phyloP scores from a whole-genome alignment of 2,113 vertebrate genomes.

The Oxyura jamaicensis region DNA sequence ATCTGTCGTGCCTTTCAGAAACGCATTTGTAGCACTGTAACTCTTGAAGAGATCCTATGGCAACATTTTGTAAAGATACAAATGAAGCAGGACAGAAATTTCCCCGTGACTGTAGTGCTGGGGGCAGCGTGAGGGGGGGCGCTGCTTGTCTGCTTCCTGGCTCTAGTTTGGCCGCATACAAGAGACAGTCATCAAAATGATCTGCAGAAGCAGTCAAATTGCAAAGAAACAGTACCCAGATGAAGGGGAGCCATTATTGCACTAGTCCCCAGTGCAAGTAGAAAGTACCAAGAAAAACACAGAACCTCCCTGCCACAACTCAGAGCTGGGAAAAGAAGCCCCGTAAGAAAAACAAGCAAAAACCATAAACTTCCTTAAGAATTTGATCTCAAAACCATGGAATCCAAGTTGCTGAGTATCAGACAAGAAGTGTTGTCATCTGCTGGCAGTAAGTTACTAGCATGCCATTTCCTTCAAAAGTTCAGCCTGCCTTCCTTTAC shows the following conservation, averaged over 20 bases:
- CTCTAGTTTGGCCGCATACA: neutral
- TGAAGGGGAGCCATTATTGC: neutral
- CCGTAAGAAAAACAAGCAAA: neutral
- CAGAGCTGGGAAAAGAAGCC: neutral
- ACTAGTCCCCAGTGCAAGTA: neutral
- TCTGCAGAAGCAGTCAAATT: neutral
- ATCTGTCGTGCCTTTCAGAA: neutral
- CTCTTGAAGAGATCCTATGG: neutral
- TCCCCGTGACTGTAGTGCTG: neutral
- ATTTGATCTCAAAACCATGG: neutral
- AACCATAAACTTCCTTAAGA: neutral
- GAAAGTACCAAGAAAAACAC: neutral
- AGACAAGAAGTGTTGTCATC: neutral
- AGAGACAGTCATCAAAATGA: neutral
- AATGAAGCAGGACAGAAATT: neutral
- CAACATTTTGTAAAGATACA: neutral
- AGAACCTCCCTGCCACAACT: neutral
- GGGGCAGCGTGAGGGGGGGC: accelerated
- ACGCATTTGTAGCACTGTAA: neutral
- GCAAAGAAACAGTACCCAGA: neutral
- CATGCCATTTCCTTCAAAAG: neutral
- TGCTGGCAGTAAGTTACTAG: neutral
- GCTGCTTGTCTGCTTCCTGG: neutral
- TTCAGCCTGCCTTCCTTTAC: neutral
- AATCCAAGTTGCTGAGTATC: neutral